These are phyloP conservation scores for Sarcophaga peregrina DNA, from an alignment of 1,140 invertebrate species.

Conservation along the genomic window DNA sequence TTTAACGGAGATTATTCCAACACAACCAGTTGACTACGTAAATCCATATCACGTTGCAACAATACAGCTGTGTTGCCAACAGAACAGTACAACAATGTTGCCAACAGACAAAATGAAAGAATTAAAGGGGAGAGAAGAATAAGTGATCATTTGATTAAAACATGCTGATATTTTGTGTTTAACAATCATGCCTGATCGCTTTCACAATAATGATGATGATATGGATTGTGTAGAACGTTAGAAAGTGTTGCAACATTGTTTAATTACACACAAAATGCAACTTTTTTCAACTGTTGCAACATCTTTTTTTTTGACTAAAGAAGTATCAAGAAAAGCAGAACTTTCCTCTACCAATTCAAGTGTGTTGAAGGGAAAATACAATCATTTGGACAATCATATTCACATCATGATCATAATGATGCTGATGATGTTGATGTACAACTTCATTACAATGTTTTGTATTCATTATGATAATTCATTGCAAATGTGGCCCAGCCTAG, in stretches of 20 bases:
- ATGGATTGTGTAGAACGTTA: neutral
- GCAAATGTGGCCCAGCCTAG: neutral
- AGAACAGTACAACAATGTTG: slow-evolving; percentile 5
- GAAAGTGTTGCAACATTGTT: slow-evolving; percentile 24
- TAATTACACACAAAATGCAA: neutral
- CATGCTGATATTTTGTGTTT: neutral
- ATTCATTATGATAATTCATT: neutral
- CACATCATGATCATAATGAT: neutral
- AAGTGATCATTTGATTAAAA: slow-evolving; percentile 22
- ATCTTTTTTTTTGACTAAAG: too few species aligned
- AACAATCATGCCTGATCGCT: slow-evolving; percentile 24
- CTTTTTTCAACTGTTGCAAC: neutral
- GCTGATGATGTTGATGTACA: neutral
- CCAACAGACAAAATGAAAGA: neutral
- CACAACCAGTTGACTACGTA: neutral
- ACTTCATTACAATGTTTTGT: neutral
- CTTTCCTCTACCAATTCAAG: neutral
- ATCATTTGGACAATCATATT: too few species aligned
- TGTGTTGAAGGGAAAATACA: neutral
- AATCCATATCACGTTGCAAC: neutral
- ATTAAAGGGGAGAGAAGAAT: neutral
- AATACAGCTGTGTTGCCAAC: neutral
- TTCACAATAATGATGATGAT: neutral
- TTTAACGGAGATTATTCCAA: neutral
- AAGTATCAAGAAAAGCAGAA: too few species aligned